These are phyloP conservation scores for Gobionotothen gibberifrons DNA, from an alignment of 2,797 vertebrate species.

Conservation along the genomic window DNA sequence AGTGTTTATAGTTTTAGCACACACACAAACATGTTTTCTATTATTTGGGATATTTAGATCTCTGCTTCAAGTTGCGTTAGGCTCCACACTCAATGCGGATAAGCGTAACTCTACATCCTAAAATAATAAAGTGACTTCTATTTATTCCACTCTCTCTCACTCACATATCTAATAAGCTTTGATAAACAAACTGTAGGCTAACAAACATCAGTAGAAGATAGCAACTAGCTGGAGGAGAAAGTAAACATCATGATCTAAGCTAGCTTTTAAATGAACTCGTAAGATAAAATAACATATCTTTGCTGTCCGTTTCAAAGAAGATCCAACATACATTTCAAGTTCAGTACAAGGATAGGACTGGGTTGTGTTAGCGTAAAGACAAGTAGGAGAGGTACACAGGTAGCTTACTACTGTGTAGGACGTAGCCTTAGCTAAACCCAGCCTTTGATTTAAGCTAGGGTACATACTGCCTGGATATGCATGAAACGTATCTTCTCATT, in stretches of 20 bases:
- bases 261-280: not conserved
- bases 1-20: not conserved
- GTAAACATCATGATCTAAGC: not conserved
- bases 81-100: not conserved
- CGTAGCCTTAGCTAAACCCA: too few relatives aligned
- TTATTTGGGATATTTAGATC: not conserved
- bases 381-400: not conserved
- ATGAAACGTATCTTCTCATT: not conserved
- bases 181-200: not conserved
- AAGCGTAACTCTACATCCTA: too few relatives aligned
- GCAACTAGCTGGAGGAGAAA: not conserved
- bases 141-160: too few relatives aligned
- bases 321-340: not conserved
- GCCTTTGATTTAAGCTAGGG: not conserved
- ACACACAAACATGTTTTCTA: not conserved
- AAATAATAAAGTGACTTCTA: too few relatives aligned
- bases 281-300: not conserved
- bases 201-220: not conserved
- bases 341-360: not conserved
- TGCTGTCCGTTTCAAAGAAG: not conserved
- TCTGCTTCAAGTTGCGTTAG: not conserved
- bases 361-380: not conserved
- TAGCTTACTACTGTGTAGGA: not conserved
- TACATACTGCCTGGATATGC: not conserved
- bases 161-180: not conserved